Evolutionary conservation across 2,888 invertebrate genomes (phyloP), one percentile per base, ranked within the genome.

Genomic region (Hyalella azteca): DNA sequence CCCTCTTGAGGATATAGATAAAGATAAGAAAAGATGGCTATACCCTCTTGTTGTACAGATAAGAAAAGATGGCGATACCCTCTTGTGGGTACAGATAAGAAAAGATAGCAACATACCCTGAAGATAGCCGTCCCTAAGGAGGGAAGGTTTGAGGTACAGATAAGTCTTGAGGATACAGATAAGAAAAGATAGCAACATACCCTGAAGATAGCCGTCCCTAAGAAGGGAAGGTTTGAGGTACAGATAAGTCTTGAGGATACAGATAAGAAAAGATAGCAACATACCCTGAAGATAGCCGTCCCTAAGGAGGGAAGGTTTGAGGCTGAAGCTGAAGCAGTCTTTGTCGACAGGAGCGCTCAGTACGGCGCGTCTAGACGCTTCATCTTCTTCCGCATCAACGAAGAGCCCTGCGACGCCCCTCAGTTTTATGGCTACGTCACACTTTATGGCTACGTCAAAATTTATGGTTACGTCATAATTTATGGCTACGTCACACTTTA

Each of bases 261-360:
- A 79, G 79, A 48, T 78, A 36, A 66, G 66, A 66, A 36, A 45
- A 66, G 36, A 29, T 66, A 19, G 36, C 13, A 66, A 66, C 66
- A 36, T 66, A 66, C 66, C 66, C 66, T 66, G 66, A 22, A 66
- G 29, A 36, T 66, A 66, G 32, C 66, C 66, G 66, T 66, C 66
- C 66, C 66, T 66, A 66, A 66, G 66, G n/a, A 66, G 39, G 39
- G 60, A 26, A 48, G 78, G 11, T 66, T 75, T 49, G 40, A 78
- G 77, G 77, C 39, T 79, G 79, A 83, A 83, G 45, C 79, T 79
- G 76, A 83, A 83, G 41, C 73, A 41, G 40, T 83, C 82, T 73
- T 79, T 78, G 54, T 83, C 81, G 36, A 79, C 76, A 36, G 82
- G 79, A 13, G 82, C 82, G 73, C 82, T 82, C 40, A 78, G 76